Base-by-base conservation (phyloP, 2,888 invertebrate species). In the Carabus problematicus region DNA sequence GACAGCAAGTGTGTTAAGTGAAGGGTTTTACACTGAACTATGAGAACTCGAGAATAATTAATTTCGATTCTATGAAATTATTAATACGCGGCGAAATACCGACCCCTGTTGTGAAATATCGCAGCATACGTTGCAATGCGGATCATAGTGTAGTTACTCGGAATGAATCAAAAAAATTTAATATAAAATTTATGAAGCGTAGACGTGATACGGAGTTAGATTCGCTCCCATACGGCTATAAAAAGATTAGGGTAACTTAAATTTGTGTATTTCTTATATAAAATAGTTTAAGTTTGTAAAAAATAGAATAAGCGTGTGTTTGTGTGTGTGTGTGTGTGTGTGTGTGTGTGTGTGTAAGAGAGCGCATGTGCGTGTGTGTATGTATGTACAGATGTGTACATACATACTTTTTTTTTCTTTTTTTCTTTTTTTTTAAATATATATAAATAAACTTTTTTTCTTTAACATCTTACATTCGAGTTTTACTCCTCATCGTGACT, bases 181-280 rank as follows among this genome's bases (percentile, higher is more conserved):
- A 19, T 19, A 29, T 7, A 9, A 56, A 18, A 19, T 56, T 56
- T 29, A 19, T 29, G 56, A 56, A 56, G 8, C 18, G 56, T 8
- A 19, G 12, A 12, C 12, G 18, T 19, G 29, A 19, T 12, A 29
- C 8, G 12, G n/a, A 56, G 12, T 19, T 19, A 9, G 29, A 19
- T 8, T 56, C 56, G 9, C 19, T 56, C 16, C 19, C 56, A 12
- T 56, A 56, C n/a, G 56, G 56, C 7, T 19, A 29, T 56, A 56
- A 56, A 56, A 56, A 56, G n/a, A 56, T 2, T 19, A 45, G 11
- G 1, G 1, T 12, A 45, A 14, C 1, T 45, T 45, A 12, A 45
- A 45, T 45, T 45, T 12, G 11, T 12, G 7, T 45, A 3, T 45
- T 12, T 45, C 1, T 11, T 45, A 3, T 45, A n/a, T n/a, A n/a